Conservation (phyloP, 2,113 vertebrate genomes). For the Tetraodon nigroviridis region DNA sequence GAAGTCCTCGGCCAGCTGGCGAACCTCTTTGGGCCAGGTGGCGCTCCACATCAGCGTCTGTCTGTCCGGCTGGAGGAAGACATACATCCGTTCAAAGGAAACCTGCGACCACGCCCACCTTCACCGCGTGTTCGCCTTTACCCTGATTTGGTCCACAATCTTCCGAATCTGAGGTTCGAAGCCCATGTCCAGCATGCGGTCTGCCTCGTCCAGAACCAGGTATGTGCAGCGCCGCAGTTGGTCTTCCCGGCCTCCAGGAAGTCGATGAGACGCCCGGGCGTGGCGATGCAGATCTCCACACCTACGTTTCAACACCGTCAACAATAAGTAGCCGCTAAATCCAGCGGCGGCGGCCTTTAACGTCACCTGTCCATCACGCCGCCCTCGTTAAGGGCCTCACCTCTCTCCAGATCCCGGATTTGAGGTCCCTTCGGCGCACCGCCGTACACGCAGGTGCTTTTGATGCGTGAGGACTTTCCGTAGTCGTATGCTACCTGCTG, state of each 20-base stretch:
- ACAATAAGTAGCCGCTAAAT: not conserved
- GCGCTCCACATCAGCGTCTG: slow-evolving; percentile 98
- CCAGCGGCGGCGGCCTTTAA: not conserved
- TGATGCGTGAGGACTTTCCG: slow-evolving; percentile 89
- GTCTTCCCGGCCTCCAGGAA: slow-evolving; percentile 94
- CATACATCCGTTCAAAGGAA: not conserved
- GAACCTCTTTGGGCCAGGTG: slow-evolving; percentile 95
- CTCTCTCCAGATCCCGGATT: slow-evolving; percentile 93
- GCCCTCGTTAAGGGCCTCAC: slow-evolving; percentile 64
- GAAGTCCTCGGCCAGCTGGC: slow-evolving; percentile 95
- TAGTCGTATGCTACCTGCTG: slow-evolving; percentile 93
- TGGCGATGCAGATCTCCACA: slow-evolving; percentile 96
- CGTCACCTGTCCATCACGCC: not conserved
- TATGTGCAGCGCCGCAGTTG: slow-evolving; percentile 91
- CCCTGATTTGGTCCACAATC: slow-evolving; percentile 94
- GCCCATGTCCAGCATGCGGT: slow-evolving; percentile 97
- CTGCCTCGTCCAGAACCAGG: slow-evolving; percentile 91
- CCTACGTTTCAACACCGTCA: slow-evolving; percentile 65
- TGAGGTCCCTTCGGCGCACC: slow-evolving; percentile 94
- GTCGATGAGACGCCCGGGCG: slow-evolving; percentile 92
- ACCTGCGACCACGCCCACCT: not conserved
- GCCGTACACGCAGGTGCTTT: slow-evolving; percentile 94
- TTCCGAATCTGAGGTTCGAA: slow-evolving; percentile 97
- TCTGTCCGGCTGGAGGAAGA: slow-evolving; percentile 80
- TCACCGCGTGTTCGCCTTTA: slow-evolving; percentile 33